Evolutionary conservation across 2,888 invertebrate species (phyloP).

Genomic region (Mythimna ferrago): DNA sequence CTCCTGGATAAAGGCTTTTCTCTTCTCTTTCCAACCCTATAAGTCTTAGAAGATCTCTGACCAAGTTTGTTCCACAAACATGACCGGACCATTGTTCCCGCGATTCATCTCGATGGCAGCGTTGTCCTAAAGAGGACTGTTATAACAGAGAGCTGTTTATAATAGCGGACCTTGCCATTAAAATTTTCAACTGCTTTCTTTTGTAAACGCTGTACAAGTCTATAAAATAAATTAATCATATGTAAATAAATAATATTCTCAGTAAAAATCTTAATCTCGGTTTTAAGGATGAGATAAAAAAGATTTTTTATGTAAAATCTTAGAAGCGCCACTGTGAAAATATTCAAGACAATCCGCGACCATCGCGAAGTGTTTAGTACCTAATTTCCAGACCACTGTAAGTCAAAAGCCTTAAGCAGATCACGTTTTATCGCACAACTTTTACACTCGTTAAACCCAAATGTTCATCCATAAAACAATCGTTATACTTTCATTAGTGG

Average conservation of each 20-base stretch:
- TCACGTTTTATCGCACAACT: conserved; percentile 71
- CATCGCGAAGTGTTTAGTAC: conserved; percentile 63
- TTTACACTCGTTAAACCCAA: conserved; percentile 66
- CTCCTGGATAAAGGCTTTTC: no score
- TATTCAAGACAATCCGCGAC: conserved; percentile 57
- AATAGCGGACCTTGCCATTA: not conserved
- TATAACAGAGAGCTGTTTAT: not conserved
- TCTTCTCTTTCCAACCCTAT: no score
- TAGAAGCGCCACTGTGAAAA: conserved; percentile 50
- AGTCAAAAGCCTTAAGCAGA: conserved; percentile 68
- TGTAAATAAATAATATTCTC: not conserved
- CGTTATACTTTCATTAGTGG: conserved; percentile 72
- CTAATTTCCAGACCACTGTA: conserved; percentile 64
- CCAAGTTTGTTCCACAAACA: no score
- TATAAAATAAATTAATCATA: not conserved
- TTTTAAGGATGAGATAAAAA: conserved; percentile 37
- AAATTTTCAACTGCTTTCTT: not conserved
- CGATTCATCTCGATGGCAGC: no score
- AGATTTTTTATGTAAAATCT: conserved; percentile 46
- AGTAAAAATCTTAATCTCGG: no score
- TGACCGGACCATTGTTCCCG: no score
- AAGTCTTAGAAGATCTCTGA: no score
- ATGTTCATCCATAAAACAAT: conserved; percentile 70
- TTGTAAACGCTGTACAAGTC: not conserved
- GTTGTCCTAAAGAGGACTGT: no score